Conservation (phyloP, 2,113 vertebrate genomes). For the Oncorhynchus kisutch region DNA sequence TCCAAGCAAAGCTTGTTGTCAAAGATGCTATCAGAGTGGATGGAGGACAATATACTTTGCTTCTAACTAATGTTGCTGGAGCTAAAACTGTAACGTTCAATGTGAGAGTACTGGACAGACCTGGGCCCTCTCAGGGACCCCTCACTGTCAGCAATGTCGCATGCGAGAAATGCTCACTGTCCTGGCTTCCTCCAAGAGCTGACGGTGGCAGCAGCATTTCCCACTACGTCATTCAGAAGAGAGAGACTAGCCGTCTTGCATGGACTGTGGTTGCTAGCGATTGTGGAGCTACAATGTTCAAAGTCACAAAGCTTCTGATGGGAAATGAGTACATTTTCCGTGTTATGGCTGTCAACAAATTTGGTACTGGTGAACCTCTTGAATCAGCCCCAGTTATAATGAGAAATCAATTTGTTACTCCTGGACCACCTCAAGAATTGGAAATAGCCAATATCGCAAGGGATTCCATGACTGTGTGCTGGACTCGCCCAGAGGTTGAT, state of each 20-base stretch:
- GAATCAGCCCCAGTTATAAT: conserved; percentile 91
- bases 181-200: conserved; percentile 90
- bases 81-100: conserved; percentile 87
- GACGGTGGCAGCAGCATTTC: conserved; percentile 94
- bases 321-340: conserved; percentile 98
- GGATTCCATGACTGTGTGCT: conserved; percentile 97
- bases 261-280: conserved; percentile 94
- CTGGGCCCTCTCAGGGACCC: conserved; percentile 91
- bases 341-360: conserved; percentile 97
- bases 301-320: conserved; percentile 94
- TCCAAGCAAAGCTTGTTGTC: conserved; percentile 86
- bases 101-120: conserved; percentile 92
- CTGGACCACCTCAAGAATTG: conserved; percentile 84
- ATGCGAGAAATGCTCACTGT: conserved; percentile 90
- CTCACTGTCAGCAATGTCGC: conserved; percentile 90
- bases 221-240: conserved; percentile 93
- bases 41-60: conserved; percentile 91
- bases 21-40: conserved; percentile 96
- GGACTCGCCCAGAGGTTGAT: conserved; percentile 87
- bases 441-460: conserved; percentile 93
- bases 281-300: conserved; percentile 87
- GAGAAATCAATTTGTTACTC: conserved; percentile 93
- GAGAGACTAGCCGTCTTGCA: conserved; percentile 95
- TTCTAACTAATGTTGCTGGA: conserved; percentile 93
- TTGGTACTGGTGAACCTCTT: conserved; percentile 89